These are phyloP conservation scores for Ochropacha duplaris DNA, from an alignment of 2,888 invertebrate genomes.

Conservation along the genomic window DNA sequence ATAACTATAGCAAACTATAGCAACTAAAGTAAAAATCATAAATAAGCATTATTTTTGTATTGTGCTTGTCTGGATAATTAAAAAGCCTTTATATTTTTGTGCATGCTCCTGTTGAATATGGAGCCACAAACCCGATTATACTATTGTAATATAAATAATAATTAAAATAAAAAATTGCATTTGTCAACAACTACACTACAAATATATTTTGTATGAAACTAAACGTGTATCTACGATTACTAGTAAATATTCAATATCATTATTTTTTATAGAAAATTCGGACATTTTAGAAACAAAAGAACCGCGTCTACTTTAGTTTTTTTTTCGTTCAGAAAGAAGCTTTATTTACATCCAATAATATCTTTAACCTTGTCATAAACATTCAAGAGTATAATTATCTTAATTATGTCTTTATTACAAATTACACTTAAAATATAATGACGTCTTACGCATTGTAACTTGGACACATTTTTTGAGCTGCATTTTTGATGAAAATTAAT, in stretches of 20 bases:
- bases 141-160: conserved; percentile 3
- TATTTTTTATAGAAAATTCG: background rate
- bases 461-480: conserved; percentile 79
- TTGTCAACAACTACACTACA: conserved; percentile 11
- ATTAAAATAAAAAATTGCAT: conserved; percentile 22
- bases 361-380: conserved; percentile 69
- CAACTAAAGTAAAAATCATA: too few relatives aligned
- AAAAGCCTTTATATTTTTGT: background rate
- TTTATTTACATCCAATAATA: conserved; percentile 69
- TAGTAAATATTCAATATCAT: conserved; percentile 20
- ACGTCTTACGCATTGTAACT: conserved; percentile 55
- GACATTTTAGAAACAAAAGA: background rate
- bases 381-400: conserved; percentile 62
- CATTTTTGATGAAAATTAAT: conserved; percentile 46
- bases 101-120: background rate
- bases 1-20: too few relatives aligned
- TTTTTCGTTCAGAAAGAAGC: conserved; percentile 27
- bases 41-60: too few relatives aligned
- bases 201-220: background rate
- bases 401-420: conserved; percentile 71
- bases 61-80: too few relatives aligned
- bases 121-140: conserved; percentile 10
- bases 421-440: conserved; percentile 36
- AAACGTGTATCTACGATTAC: background rate
- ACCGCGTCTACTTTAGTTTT: conserved; percentile 8